A percentile compares a stretch with the other conserved stretches of the same genome.
phyloP scores from a whole-genome alignment of 2,797 vertebrate species.

The Lacerta agilis region DNA sequence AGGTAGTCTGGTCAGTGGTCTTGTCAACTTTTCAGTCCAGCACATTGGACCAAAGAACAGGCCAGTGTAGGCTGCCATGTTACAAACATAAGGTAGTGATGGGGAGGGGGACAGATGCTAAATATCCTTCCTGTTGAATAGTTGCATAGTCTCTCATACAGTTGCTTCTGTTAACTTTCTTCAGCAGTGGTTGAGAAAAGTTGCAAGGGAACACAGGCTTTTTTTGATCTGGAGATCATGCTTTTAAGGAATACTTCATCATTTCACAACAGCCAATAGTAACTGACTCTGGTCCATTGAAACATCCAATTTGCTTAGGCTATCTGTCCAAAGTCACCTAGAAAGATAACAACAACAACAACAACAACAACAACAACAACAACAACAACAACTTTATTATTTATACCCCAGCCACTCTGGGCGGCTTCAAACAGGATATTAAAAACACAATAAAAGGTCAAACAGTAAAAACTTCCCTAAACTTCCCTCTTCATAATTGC shows the following conservation, averaged over 20 bases:
- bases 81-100: background rate
- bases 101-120: background rate
- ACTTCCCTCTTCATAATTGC: background rate
- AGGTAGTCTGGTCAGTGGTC: too few relatives aligned
- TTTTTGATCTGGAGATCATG: background rate
- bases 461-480: too few relatives aligned
- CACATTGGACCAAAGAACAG: background rate
- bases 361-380: too few relatives aligned
- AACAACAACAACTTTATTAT: too few relatives aligned
- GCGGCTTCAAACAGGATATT: too few relatives aligned
- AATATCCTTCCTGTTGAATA: background rate
- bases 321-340: conserved; percentile 1
- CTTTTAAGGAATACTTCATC: conserved; percentile 5
- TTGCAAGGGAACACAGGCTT: background rate
- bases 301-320: background rate
- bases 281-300: background rate
- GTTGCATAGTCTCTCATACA: background rate
- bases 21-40: too few relatives aligned
- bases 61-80: too few relatives aligned
- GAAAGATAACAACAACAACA: background rate
- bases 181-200: background rate
- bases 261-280: background rate
- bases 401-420: too few relatives aligned
- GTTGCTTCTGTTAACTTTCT: background rate
- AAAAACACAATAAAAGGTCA: too few relatives aligned